These are phyloP conservation scores for Spermophilus dauricus DNA, from an alignment of 2,113 vertebrate genomes.

Conservation along the genomic window DNA sequence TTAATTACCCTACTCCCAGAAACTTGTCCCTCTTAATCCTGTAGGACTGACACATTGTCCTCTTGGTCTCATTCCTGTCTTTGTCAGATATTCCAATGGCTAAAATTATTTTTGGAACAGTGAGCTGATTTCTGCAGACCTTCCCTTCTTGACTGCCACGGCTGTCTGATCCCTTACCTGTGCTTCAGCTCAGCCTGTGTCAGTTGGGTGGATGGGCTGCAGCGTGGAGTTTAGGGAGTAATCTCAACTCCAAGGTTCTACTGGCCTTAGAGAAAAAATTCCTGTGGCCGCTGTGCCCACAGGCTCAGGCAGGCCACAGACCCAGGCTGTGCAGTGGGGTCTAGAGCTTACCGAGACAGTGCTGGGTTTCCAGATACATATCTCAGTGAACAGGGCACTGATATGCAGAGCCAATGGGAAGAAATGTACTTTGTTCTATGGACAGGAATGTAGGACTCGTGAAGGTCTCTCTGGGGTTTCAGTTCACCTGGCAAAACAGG, in stretches of 20 bases:
- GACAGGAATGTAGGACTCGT: background rate
- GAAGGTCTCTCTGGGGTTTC: background rate
- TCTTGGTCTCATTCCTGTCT: background rate
- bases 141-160: background rate
- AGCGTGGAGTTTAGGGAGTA: background rate
- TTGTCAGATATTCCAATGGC: background rate
- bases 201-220: background rate
- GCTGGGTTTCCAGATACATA: background rate
- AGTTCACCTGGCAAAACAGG: background rate
- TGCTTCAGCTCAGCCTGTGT: background rate
- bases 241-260: background rate
- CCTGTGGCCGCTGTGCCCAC: background rate
- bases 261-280: background rate
- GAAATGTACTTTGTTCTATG: background rate
- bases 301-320: background rate
- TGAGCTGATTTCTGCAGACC: background rate
- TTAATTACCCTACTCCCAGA: background rate
- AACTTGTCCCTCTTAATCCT: background rate
- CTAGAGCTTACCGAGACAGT: background rate
- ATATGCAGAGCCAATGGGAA: background rate
- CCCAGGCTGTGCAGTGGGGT: background rate
- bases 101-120: background rate
- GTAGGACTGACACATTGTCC: background rate
- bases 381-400: background rate
- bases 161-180: background rate